Evolutionary conservation across 2,113 vertebrate genomes (phyloP).

Genomic region (Sorex araneus): DNA sequence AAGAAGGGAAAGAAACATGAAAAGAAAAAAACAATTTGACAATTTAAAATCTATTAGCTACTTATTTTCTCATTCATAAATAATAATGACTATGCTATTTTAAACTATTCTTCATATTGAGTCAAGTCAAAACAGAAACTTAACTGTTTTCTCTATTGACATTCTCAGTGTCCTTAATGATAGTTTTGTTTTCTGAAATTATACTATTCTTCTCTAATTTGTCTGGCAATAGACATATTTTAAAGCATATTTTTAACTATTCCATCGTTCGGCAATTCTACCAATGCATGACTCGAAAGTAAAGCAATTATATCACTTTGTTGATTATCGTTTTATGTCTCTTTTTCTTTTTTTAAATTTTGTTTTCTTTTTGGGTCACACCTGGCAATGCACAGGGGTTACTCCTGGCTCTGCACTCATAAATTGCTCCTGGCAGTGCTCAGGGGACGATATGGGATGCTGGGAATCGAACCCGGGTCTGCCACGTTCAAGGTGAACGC

Average conservation of each 20-base stretch:
- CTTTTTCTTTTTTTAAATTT: constrained; percentile 54
- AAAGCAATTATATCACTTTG: constrained; percentile 70
- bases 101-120: constrained; percentile 39
- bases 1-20: neutral
- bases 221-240: constrained; percentile 65
- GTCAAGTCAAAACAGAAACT: constrained; percentile 69
- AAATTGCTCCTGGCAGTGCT: too few species aligned
- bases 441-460: too few species aligned
- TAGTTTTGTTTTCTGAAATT: constrained; percentile 74
- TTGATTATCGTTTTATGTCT: constrained; percentile 23
- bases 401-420: too few species aligned
- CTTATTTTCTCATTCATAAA: constrained; percentile 62
- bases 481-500: too few species aligned
- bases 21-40: neutral
- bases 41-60: constrained; percentile 15
- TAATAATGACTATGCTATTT: constrained; percentile 59
- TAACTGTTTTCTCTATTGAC: constrained; percentile 45
- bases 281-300: constrained; percentile 58
- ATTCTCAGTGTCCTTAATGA: constrained; percentile 59
- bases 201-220: constrained; percentile 78
- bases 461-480: too few species aligned
- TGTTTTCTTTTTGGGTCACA: too few species aligned
- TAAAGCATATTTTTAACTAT: constrained; percentile 74
- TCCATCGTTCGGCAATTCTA: constrained; percentile 47
- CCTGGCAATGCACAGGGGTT: too few species aligned